phyloP scores from a whole-genome alignment of 2,888 invertebrate genomes.

The Sipha maydis region DNA sequence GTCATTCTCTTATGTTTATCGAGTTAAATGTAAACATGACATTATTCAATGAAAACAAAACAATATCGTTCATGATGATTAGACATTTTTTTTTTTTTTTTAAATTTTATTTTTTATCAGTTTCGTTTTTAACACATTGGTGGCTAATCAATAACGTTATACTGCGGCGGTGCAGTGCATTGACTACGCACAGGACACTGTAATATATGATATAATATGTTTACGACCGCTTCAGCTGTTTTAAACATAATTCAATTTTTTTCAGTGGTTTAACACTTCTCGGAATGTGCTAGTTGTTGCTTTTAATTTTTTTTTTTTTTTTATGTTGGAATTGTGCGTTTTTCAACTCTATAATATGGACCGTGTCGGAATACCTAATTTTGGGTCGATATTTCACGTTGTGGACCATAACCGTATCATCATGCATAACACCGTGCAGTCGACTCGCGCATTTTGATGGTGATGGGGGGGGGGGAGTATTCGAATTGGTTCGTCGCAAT shows the following conservation, averaged over 20 bases:
- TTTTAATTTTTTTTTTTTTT: too few relatives aligned
- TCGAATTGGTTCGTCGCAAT: too few relatives aligned
- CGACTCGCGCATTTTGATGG: not conserved
- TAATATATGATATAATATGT: not conserved
- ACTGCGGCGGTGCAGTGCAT: not conserved
- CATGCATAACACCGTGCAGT: not conserved
- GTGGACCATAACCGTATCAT: not conserved
- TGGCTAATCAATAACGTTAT: not conserved
- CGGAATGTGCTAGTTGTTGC: not conserved
- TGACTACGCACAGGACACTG: not conserved
- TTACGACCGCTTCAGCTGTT: not conserved
- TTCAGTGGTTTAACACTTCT: not conserved
- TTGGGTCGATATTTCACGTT: not conserved
- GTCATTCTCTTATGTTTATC: slow-evolving; percentile 8
- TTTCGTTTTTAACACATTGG: slow-evolving; percentile 3
- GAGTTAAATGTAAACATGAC: slow-evolving; percentile 24
- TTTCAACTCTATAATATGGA: not conserved
- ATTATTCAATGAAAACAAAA: not conserved
- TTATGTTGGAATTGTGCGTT: not conserved
- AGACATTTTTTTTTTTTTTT: not conserved
- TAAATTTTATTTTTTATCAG: not conserved
- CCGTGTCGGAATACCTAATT: not conserved
- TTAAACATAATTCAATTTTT: not conserved
- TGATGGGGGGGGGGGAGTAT: too few relatives aligned
- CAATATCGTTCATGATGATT: not conserved